Conservation (phyloP, 92 coral and sea anemone genomes). For the Bergia puertoricense region DNA sequence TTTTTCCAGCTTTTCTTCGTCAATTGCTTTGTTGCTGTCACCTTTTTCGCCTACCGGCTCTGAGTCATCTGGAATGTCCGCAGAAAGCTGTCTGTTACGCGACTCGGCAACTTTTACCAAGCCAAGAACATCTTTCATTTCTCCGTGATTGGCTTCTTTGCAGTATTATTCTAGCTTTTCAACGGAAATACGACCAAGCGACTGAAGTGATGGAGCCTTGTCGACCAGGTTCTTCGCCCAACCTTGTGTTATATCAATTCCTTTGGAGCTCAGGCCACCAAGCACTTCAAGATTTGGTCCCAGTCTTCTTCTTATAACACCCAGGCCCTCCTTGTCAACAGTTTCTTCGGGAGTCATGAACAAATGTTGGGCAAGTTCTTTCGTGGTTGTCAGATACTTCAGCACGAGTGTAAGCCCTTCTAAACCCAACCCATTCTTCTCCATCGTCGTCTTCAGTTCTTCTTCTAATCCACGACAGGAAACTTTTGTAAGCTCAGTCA, state of each 20-base stretch:
- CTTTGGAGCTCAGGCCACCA: constrained; percentile 50
- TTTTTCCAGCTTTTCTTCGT: constrained; percentile 38
- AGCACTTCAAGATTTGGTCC: constrained; percentile 65
- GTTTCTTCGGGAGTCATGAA: constrained; percentile 7
- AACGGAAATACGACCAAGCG: constrained; percentile 40
- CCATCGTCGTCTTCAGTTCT: constrained; percentile 36
- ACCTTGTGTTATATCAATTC: constrained; percentile 33
- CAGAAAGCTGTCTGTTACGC: neutral
- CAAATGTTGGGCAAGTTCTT: constrained; percentile 50
- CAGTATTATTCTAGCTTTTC: constrained; percentile 8
- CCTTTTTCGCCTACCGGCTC: neutral
- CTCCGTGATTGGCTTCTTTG: constrained; percentile 43
- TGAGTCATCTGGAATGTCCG: constrained; percentile 23
- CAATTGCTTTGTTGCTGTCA: constrained; percentile 6
- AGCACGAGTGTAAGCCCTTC: constrained; percentile 57
- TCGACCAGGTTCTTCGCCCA: constrained; percentile 42
- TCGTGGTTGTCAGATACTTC: constrained; percentile 41
- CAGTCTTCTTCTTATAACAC: constrained; percentile 31
- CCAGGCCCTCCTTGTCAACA: constrained; percentile 32
- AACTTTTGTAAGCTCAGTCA: constrained; percentile 16
- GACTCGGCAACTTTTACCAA: constrained; percentile 43
- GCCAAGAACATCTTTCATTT: constrained; percentile 35
- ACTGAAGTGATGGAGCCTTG: constrained; percentile 46
- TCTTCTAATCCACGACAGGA: constrained; percentile 40
- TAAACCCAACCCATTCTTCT: constrained; percentile 41